Evolutionary conservation across 2,113 vertebrate species (phyloP).

Genomic region (Tiliqua scincoides): DNA sequence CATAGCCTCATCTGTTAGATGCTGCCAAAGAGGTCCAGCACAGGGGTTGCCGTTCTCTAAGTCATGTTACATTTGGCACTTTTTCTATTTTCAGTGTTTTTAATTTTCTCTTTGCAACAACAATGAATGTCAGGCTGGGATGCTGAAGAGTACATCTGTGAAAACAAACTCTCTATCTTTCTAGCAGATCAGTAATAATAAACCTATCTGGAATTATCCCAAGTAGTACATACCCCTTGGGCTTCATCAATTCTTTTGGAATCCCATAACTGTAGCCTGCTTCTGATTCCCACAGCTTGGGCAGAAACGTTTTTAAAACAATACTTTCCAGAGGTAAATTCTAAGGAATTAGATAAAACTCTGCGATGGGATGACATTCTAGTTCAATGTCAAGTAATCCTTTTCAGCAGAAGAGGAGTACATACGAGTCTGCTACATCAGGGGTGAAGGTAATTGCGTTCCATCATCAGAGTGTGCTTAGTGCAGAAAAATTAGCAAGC

Average conservation of each 20-base stretch:
- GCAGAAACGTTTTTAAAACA: conserved; percentile 1
- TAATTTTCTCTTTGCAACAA: conserved; percentile 63
- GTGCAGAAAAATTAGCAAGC: neutral
- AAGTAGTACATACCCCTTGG: conserved; percentile 23
- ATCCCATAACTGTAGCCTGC: conserved; percentile 27
- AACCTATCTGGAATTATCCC: conserved; percentile 55
- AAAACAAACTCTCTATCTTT: conserved; percentile 55
- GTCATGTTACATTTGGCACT: conserved; percentile 49
- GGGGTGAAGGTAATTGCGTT: neutral
- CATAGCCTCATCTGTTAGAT: neutral
- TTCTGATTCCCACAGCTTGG: conserved; percentile 33
- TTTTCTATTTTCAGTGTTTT: conserved; percentile 56
- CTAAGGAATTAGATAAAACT: neutral
- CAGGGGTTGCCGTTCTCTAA: neutral
- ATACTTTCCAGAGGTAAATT: conserved; percentile 27
- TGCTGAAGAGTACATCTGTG: conserved; percentile 49
- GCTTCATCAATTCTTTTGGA: conserved; percentile 45
- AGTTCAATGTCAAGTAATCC: neutral
- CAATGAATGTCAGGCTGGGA: conserved; percentile 50
- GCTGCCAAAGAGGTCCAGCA: neutral
- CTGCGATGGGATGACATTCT: neutral
- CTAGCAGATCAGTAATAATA: conserved; percentile 59
- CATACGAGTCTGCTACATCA: neutral
- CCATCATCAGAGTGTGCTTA: neutral
- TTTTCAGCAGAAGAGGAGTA: neutral